Evolutionary conservation across 2,113 vertebrate species (phyloP).

Genomic region (Lophius piscatorius): DNA sequence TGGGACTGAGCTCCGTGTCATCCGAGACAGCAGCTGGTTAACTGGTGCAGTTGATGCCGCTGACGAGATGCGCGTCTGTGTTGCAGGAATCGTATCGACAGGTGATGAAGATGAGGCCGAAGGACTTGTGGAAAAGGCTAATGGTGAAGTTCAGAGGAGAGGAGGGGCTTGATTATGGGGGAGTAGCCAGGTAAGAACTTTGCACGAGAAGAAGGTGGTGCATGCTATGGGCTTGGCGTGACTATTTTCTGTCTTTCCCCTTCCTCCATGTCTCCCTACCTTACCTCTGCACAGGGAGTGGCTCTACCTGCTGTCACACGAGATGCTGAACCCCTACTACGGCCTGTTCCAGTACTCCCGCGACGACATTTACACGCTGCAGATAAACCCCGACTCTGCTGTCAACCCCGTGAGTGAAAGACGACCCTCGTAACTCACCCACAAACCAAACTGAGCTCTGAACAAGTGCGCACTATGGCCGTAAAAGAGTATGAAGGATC

Average conservation of each 20-base stretch:
- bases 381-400: slow-evolving; percentile 97
- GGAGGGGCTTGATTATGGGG: slow-evolving; percentile 97
- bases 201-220: background rate
- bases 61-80: slow-evolving; percentile 10
- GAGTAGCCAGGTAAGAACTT: slow-evolving; percentile 91
- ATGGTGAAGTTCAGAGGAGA: slow-evolving; percentile 99
- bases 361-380: slow-evolving; percentile 97
- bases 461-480: background rate
- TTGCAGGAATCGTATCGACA: slow-evolving; percentile 95
- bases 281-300: slow-evolving; percentile 85
- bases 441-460: background rate
- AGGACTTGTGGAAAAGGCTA: slow-evolving; percentile 97
- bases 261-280: background rate
- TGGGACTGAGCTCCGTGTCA: background rate
- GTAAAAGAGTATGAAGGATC: too few relatives aligned
- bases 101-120: slow-evolving; percentile 99
- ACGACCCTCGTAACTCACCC: background rate
- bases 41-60: background rate
- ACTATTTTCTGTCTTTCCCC: background rate
- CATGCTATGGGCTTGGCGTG: background rate
- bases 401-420: slow-evolving; percentile 90
- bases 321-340: slow-evolving; percentile 99
- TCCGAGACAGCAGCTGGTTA: background rate
- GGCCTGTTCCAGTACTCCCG: slow-evolving; percentile 98
- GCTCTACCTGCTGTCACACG: slow-evolving; percentile 96